Evolutionary conservation across 2,888 invertebrate genomes (phyloP).

Genomic region (Lasioglossum malachurum): DNA sequence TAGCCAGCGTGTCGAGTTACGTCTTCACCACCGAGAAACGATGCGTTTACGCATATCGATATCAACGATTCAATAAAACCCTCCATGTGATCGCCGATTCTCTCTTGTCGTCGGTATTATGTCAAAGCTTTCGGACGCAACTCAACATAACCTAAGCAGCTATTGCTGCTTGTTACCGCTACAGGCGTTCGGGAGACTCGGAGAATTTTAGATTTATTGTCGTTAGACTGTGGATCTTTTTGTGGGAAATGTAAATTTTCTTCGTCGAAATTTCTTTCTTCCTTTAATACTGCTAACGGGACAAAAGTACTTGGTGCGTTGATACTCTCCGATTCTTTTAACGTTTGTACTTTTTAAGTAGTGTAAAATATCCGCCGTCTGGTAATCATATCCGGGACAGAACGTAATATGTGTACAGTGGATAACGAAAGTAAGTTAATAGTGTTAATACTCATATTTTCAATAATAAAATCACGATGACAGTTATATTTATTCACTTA

Average conservation of each 20-base stretch:
- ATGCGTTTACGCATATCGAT: neutral
- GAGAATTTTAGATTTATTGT: neutral
- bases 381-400: no score
- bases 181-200: neutral
- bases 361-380: no score
- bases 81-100: constrained; percentile 27
- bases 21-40: neutral
- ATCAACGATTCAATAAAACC: neutral
- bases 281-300: neutral
- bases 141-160: constrained; percentile 1
- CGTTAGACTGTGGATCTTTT: neutral
- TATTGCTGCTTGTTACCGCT: neutral
- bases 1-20: neutral
- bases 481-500: no score
- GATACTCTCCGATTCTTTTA: neutral
- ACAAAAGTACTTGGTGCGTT: no score
- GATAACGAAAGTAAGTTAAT: no score
- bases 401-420: no score
- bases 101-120: constrained; percentile 38
- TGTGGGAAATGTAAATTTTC: neutral
- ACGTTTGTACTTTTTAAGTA: neutral
- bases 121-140: neutral
- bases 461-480: no score
- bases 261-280: neutral
- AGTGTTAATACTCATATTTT: no score